phyloP scores from a whole-genome alignment of 2,888 invertebrate species.

The Endotricha flammealis region DNA sequence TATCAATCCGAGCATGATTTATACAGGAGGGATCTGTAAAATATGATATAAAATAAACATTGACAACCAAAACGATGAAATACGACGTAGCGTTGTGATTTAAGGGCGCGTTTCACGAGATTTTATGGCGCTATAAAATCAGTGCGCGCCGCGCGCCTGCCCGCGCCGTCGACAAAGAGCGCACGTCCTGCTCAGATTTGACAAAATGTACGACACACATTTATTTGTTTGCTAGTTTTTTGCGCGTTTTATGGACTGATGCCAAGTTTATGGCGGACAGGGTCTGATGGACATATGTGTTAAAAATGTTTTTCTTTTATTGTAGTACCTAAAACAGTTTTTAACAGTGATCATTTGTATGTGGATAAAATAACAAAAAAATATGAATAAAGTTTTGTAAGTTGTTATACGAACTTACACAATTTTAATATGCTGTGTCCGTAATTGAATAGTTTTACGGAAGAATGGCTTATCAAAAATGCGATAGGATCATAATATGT shows the following conservation, averaged over 20 bases:
- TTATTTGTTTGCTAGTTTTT: constrained; percentile 72
- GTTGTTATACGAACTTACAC: too few relatives aligned
- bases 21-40: constrained; percentile 73
- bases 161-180: constrained; percentile 37
- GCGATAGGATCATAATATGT: too few relatives aligned
- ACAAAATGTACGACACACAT: constrained; percentile 75
- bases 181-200: constrained; percentile 74
- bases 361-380: too few relatives aligned
- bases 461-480: too few relatives aligned
- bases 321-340: too few relatives aligned
- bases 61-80: constrained; percentile 78
- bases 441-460: too few relatives aligned
- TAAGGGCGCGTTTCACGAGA: constrained; percentile 75
- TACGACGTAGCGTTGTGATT: constrained; percentile 74
- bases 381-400: too few relatives aligned
- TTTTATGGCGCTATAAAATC: constrained; percentile 77
- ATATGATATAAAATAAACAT: constrained; percentile 79
- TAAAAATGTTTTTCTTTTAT: constrained; percentile 24
- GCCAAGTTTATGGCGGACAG: constrained; percentile 69
- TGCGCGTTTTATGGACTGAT: constrained; percentile 71
- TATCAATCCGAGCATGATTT: constrained; percentile 74
- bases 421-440: too few relatives aligned
- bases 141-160: constrained; percentile 51
- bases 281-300: constrained; percentile 37
- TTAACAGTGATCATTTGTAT: too few relatives aligned